Evolutionary conservation across 2,113 vertebrate genomes (phyloP), one percentile per base, ranked within the genome.

Genomic region (Oophaga pumilio): DNA sequence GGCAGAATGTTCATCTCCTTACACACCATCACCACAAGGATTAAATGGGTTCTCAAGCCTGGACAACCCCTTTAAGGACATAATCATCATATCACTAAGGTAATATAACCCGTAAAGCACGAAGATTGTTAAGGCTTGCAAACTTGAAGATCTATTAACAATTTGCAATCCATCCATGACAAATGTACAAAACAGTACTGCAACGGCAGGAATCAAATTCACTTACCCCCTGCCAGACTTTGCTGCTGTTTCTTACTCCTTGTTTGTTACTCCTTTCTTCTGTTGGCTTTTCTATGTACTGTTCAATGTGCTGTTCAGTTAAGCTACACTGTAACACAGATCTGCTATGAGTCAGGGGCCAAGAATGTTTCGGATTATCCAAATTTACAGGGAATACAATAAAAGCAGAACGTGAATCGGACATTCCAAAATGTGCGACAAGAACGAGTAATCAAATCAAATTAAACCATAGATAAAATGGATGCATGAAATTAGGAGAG

Each of bases 311-410:
- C 89, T 91, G 76, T 90, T 90, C 87, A 91, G 85, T 90, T 89
- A 77, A 89, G 90, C 52, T 78, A 88, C 49, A 81, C 3, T 89
- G 80, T 89, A 85, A 79, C 88, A 93, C 88, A 90, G 91, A 89
- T 91, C 90, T 92, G 89, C 82, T 86, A 14, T 94, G 93, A 94
- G 85, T 94, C 93, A 93, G 89, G 0, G 9, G 22, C 50, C 62
- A 91, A 91, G 93, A 93, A 94, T 92, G 93, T 91, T 92, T 53
- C 88, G 57, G 88, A 91, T 91, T 90, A 92, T 59, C 1, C 86
- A 84, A 82, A 56, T 89, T 90, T 90, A 87, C 80, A 83, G 84
- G 85, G 77, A 86, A 73, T 52, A 82, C 80, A 82, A 82, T 60
- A 66, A 89, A 90, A 88, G 91, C 91, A 88, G 89, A 89, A 89